These are phyloP conservation scores for Heterochromis multidens DNA, from an alignment of 2,113 vertebrate species.

Conservation along the genomic window DNA sequence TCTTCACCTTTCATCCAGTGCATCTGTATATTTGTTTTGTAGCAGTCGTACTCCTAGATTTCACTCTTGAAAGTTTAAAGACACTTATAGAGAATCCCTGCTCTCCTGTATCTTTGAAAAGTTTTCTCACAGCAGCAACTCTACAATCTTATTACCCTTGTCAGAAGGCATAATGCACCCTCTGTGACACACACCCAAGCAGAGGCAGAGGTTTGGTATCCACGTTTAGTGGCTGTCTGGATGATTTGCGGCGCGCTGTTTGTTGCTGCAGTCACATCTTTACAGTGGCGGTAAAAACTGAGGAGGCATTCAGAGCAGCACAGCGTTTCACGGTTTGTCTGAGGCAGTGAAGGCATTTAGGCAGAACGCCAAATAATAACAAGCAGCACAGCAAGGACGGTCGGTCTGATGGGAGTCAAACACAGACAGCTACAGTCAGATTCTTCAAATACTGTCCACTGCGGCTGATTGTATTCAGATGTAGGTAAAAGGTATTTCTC, in stretches of 20 bases:
- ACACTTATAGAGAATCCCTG: neutral
- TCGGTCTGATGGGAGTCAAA: neutral
- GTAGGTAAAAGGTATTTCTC: neutral
- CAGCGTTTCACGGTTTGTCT: constrained; percentile 5
- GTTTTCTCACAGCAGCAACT: constrained; percentile 16
- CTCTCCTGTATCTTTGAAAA: constrained; percentile 6
- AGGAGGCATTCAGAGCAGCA: constrained; percentile 20
- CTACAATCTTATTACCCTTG: constrained; percentile 23
- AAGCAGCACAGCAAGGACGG: neutral
- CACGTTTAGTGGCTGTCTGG: constrained; percentile 36
- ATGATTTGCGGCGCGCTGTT: constrained; percentile 40
- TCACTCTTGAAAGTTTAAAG: neutral
- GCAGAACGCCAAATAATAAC: constrained; percentile 34
- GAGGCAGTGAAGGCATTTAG: constrained; percentile 2
- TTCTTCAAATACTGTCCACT: neutral
- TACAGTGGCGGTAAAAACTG: constrained; percentile 35
- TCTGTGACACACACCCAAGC: neutral
- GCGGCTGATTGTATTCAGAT: neutral
- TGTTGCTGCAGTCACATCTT: constrained; percentile 37
- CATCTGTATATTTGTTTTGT: neutral
- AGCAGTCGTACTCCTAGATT: neutral
- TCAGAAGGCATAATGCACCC: constrained; percentile 22
- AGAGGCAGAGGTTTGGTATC: neutral
- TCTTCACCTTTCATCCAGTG: neutral
- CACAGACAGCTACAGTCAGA: neutral